Evolutionary conservation across 2,888 invertebrate genomes (phyloP), one percentile per base, ranked within the genome.

Genomic region (Caenorhabditis uteleia): DNA sequence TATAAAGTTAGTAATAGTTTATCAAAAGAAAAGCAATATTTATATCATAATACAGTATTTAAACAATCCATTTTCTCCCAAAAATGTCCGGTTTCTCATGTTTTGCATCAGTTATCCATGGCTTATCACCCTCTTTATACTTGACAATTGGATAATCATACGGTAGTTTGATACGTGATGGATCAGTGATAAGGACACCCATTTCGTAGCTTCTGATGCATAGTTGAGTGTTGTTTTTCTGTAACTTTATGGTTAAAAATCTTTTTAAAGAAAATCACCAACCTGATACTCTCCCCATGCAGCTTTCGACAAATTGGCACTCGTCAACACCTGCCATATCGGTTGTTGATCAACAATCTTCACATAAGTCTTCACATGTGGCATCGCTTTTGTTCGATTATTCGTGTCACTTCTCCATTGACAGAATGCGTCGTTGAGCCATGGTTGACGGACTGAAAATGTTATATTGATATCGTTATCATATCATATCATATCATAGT

Each of bases 251-350:
- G 12, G 14, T 31, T 5, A 29, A 33, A 14, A 34, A n/a, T 61
- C 50, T 8, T 43, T 31, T 14, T 31, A 25, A 42, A 25, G n/a
- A 12, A 39, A 39, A 16, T 45, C 26, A 43, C 44, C 88, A 87
- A 85, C 88, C 84, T 85, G 88, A 78, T 86, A 68, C 10, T 86
- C 86, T 36, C 97, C 97, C 97, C 97, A 97, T 0, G 97, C 97
- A 1, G 95, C 93, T 86, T 95, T 95, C 12, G 95, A 97, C 27
- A 95, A 86, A 86, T 98, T 98, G 0, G 92, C 93, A 50, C 95
- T 95, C 70, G 72, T 0, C 89, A 89, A 0, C 33, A 81, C 44
- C 42, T 76, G 39, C 77, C 79, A 78, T 43, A 66, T 60, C 3
- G 65, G 54, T 31, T 60, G 38, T 16, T 62, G 60, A 16, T 74